Conservation (phyloP, 1,140 invertebrate genomes). For the Kradibia gibbosae region DNA sequence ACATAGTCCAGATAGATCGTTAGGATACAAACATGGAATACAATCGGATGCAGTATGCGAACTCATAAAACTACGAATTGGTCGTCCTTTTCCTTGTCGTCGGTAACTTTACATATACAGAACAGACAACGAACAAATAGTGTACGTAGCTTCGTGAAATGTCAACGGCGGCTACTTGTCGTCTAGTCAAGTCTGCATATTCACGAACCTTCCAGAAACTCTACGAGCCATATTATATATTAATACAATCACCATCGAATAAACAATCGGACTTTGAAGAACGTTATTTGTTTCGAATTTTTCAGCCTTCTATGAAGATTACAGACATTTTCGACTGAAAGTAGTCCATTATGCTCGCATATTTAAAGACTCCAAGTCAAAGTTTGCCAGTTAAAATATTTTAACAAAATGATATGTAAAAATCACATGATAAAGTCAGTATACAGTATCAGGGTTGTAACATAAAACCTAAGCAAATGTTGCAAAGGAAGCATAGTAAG, state of each 20-base stretch:
- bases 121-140: background rate
- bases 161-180: background rate
- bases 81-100: conserved; percentile 6
- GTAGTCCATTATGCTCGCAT: background rate
- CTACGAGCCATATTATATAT: background rate
- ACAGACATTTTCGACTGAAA: background rate
- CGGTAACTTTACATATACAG: background rate
- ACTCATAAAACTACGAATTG: conserved; percentile 5
- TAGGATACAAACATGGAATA: conserved; percentile 12
- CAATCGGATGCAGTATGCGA: background rate
- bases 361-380: background rate
- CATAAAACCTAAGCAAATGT: too few relatives aligned
- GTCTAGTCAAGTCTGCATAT: background rate
- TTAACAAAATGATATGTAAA: too few relatives aligned
- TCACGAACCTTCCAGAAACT: background rate
- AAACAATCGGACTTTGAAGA: background rate
- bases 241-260: background rate
- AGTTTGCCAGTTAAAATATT: background rate
- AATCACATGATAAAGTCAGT: background rate
- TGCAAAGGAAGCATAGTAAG: background rate
- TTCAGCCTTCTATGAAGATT: background rate
- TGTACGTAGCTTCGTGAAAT: background rate
- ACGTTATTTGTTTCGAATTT: background rate
- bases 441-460: background rate
- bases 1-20: background rate